Conservation (phyloP, 2,797 vertebrate genomes). For the Cyprinodon diabolis region DNA sequence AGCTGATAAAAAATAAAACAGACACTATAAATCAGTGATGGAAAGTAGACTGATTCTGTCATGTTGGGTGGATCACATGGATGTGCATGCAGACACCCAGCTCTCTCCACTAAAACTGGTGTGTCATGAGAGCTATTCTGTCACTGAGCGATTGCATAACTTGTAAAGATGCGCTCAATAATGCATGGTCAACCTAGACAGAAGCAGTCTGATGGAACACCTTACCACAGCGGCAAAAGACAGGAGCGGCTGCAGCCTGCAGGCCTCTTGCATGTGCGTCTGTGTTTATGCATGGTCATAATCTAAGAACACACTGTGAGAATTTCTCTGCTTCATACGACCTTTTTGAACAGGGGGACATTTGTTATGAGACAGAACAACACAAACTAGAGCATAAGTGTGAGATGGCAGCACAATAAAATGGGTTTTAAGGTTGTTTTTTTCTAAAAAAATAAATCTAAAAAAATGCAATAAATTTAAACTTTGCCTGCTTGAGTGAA, state of each 20-base stretch:
- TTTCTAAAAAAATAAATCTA: no score
- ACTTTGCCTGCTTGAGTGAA: no score
- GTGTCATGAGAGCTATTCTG: constrained; percentile 42
- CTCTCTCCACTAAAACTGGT: constrained; percentile 26
- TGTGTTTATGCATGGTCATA: not conserved
- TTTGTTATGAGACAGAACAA: not conserved
- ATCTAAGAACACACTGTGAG: not conserved
- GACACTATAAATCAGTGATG: not conserved
- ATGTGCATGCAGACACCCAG: not conserved
- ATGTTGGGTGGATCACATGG: constrained; percentile 4
- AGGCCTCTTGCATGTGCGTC: constrained; percentile 4
- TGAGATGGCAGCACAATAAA: no score
- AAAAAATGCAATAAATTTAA: no score
- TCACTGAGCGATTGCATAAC: constrained; percentile 62
- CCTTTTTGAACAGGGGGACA: not conserved
- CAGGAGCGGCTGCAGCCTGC: constrained; percentile 10
- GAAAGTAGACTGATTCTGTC: constrained; percentile 7
- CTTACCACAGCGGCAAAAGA: constrained; percentile 57
- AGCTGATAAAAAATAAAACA: constrained; percentile 18
- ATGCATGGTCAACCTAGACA: constrained; percentile 72
- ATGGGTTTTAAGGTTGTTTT: no score
- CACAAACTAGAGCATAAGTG: not conserved
- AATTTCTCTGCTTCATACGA: not conserved
- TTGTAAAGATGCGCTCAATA: constrained; percentile 72
- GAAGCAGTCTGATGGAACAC: constrained; percentile 66